A percentile compares a stretch with the other conserved stretches of the same genome.
Evolutionary conservation across 2,888 invertebrate species (phyloP).

Genomic region (Colostygia pectinataria): DNA sequence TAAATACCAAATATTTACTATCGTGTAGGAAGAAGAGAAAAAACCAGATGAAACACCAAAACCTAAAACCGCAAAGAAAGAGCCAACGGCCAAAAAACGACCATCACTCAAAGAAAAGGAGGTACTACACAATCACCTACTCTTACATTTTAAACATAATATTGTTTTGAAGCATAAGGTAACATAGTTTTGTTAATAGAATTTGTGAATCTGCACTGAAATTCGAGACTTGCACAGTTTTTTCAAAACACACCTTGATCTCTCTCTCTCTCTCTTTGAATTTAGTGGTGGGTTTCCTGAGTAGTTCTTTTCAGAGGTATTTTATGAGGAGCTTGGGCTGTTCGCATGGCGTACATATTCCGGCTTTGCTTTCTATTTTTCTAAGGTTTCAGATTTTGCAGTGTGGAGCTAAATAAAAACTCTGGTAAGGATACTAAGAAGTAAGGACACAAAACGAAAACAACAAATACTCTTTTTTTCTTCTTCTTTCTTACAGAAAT

Average conservation of each 20-base stretch:
- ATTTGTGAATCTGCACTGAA: constrained; percentile 22
- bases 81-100: constrained; percentile 70
- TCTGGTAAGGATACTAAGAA: constrained; percentile 4
- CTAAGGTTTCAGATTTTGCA: constrained; percentile 21
- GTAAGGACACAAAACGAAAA: neutral
- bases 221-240: constrained; percentile 30
- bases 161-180: constrained; percentile 39
- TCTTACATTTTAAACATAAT: constrained; percentile 41
- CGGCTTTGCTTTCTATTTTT: constrained; percentile 52
- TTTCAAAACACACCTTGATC: constrained; percentile 17
- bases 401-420: neutral
- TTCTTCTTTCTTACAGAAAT: too few relatives aligned
- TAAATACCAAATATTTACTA: constrained; percentile 4
- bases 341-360: constrained; percentile 51
- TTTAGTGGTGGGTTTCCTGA: constrained; percentile 16
- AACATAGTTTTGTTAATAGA: constrained; percentile 32
- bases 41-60: constrained; percentile 76
- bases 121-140: constrained; percentile 52
- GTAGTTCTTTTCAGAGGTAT: constrained; percentile 32
- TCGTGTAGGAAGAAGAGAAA: constrained; percentile 68
- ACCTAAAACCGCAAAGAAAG: constrained; percentile 64
- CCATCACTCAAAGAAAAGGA: constrained; percentile 74
- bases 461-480: too few relatives aligned
- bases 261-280: constrained; percentile 14
- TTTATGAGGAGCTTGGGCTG: constrained; percentile 38